phyloP scores from a whole-genome alignment of 2,797 vertebrate genomes.

The Geotrypetes seraphini region DNA sequence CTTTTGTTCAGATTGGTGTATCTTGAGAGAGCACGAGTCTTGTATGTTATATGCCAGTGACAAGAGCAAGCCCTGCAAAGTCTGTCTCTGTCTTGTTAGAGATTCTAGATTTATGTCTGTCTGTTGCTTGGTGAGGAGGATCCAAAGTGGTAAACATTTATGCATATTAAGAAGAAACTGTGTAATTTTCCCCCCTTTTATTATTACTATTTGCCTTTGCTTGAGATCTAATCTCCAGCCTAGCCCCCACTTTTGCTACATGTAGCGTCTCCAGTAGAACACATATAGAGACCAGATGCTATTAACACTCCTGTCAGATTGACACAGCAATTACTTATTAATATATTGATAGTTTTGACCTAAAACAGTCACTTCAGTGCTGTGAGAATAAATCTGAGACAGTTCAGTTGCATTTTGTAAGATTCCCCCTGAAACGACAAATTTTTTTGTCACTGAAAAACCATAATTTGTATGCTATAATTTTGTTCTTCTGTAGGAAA shows the following conservation, averaged over 20 bases:
- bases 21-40: no score
- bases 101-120: neutral
- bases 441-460: constrained; percentile 25
- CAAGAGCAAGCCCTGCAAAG: no score
- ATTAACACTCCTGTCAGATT: constrained; percentile 43
- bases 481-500: constrained; percentile 23
- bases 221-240: constrained; percentile 1
- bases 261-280: constrained; percentile 27
- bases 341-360: constrained; percentile 59
- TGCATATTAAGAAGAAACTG: no score
- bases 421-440: constrained; percentile 35
- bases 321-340: constrained; percentile 41
- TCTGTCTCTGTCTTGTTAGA: neutral
- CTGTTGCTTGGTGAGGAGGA: constrained; percentile 5
- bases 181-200: neutral
- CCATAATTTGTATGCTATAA: constrained; percentile 25
- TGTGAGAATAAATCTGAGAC: constrained; percentile 31
- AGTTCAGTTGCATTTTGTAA: constrained; percentile 23
- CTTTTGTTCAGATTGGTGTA: no score
- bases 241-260: neutral
- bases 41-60: no score
- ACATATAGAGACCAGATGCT: constrained; percentile 32
- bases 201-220: constrained; percentile 14
- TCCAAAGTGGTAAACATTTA: no score
- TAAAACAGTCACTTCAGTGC: constrained; percentile 38